These are phyloP conservation scores for Geotrypetes seraphini DNA, from an alignment of 2,797 vertebrate species.

Conservation along the genomic window DNA sequence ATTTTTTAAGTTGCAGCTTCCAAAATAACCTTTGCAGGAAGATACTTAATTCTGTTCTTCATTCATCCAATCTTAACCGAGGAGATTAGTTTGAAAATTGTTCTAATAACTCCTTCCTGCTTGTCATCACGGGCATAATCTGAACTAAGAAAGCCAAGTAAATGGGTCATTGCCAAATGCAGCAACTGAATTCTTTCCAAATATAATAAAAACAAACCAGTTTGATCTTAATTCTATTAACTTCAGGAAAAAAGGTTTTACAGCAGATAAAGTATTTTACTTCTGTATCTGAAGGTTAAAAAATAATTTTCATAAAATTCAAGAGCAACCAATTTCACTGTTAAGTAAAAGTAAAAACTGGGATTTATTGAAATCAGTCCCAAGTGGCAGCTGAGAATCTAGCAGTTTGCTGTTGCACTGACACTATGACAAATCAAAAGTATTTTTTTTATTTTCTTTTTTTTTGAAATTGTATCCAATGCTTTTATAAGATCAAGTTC, in stretches of 20 bases:
- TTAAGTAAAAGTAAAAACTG: constrained; percentile 79
- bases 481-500: constrained; percentile 62
- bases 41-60: constrained; percentile 30
- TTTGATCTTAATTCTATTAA: constrained; percentile 60
- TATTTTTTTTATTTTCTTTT: constrained; percentile 52
- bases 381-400: constrained; percentile 65
- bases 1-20: constrained; percentile 36
- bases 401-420: constrained; percentile 75
- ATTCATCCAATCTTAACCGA: constrained; percentile 44
- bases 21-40: constrained; percentile 37
- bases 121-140: no score
- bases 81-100: constrained; percentile 32
- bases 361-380: constrained; percentile 75
- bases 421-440: constrained; percentile 66
- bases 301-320: constrained; percentile 93
- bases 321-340: constrained; percentile 94
- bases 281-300: constrained; percentile 93
- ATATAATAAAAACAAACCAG: constrained; percentile 61
- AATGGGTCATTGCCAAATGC: constrained; percentile 62
- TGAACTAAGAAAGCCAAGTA: constrained; percentile 67
- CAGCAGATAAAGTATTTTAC: constrained; percentile 71
- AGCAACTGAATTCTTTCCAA: constrained; percentile 53
- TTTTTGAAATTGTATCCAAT: constrained; percentile 64
- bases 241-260: constrained; percentile 58
- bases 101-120: constrained; percentile 42